Conservation (phyloP, 92 coral and sea anemone species). For the Siderastrea siderea region DNA sequence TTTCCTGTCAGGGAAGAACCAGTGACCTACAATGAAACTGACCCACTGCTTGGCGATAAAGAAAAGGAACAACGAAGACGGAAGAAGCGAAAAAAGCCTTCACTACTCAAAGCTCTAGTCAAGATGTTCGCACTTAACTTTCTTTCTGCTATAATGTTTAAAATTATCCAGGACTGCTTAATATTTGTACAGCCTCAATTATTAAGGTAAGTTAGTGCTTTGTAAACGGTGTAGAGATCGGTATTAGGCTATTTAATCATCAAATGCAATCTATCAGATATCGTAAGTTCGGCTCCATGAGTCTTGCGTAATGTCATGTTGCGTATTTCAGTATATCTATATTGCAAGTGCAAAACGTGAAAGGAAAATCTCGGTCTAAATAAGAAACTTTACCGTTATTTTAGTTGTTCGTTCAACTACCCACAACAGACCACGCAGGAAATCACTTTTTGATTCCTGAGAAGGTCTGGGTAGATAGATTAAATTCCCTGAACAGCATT, state of each 20-base stretch:
- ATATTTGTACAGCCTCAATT: slow-evolving; percentile 77
- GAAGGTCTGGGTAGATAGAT: background rate
- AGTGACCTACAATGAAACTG: slow-evolving; percentile 10
- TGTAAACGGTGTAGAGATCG: background rate
- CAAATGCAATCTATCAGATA: no score
- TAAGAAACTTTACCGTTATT: no score
- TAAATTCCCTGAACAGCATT: background rate
- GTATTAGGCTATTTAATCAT: background rate
- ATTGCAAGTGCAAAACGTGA: background rate
- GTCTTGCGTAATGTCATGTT: no score
- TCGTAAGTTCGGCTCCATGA: no score
- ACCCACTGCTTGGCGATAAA: slow-evolving; percentile 28
- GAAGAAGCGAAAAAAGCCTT: slow-evolving; percentile 48
- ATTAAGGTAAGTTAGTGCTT: slow-evolving; percentile 61
- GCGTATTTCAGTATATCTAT: no score
- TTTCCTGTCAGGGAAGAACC: slow-evolving; percentile 16
- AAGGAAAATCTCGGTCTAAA: background rate
- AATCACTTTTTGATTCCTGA: no score
- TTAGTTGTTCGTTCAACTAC: no score
- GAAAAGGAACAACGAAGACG: slow-evolving; percentile 8
- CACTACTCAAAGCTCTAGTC: slow-evolving; percentile 58
- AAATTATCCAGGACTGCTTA: slow-evolving; percentile 67
- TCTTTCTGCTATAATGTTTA: slow-evolving; percentile 61
- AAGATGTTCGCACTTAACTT: slow-evolving; percentile 50
- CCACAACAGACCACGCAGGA: no score